Conservation (phyloP, 1,140 invertebrate genomes). For the Sipha flava region DNA sequence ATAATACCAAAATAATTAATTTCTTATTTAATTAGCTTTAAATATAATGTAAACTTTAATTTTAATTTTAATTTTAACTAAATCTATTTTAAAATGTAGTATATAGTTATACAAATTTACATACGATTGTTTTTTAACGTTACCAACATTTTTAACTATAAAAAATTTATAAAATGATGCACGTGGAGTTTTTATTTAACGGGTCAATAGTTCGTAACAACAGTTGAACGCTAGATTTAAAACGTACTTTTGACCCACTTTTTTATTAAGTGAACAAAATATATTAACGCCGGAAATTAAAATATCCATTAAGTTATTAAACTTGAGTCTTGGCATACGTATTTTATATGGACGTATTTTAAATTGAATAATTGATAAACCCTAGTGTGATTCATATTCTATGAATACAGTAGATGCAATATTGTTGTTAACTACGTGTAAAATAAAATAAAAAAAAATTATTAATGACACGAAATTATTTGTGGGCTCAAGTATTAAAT, state of each 20-base stretch:
- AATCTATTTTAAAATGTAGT: too few species aligned
- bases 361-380: conserved; percentile 15
- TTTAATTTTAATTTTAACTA: too few species aligned
- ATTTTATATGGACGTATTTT: conserved; percentile 15
- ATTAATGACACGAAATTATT: neutral
- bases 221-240: neutral
- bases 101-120: too few species aligned
- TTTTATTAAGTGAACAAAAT: neutral
- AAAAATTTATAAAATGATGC: conserved; percentile 4
- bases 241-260: conserved; percentile 19
- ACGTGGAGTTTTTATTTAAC: neutral
- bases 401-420: neutral
- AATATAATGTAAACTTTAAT: too few species aligned
- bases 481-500: too few species aligned
- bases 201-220: conserved; percentile 17
- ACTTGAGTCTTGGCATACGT: neutral
- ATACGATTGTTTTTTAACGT: too few species aligned
- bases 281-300: conserved; percentile 16
- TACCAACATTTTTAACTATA: neutral
- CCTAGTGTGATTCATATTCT: conserved; percentile 22
- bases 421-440: neutral
- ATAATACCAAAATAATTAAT: too few species aligned
- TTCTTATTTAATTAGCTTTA: too few species aligned
- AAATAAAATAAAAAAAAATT: neutral
- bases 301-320: conserved; percentile 20